phyloP scores from a whole-genome alignment of 2,113 vertebrate genomes.

The Phasianus colchicus region DNA sequence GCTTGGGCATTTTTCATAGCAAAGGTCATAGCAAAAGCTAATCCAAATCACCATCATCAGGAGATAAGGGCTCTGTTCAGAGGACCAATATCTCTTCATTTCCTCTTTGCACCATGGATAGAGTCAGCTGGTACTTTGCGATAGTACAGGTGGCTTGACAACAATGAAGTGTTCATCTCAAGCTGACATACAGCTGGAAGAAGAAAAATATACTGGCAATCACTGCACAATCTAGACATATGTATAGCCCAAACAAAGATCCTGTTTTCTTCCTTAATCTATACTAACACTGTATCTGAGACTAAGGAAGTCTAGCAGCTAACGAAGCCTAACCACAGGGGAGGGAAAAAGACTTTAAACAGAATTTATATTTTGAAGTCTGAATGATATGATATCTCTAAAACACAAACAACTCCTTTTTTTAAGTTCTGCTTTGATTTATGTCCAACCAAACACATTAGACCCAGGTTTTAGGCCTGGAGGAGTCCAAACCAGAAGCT shows the following conservation, averaged over 20 bases:
- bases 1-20: background rate
- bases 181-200: background rate
- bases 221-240: constrained; percentile 34
- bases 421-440: constrained; percentile 28
- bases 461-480: background rate
- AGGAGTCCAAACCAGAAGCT: constrained; percentile 1
- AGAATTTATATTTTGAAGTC: constrained; percentile 54
- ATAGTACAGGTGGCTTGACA: constrained; percentile 25
- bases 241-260: constrained; percentile 56
- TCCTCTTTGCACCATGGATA: constrained; percentile 19
- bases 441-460: constrained; percentile 7
- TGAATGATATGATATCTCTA: constrained; percentile 8
- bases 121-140: constrained; percentile 15
- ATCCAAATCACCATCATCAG: constrained; percentile 43
- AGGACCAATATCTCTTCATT: constrained; percentile 35
- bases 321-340: constrained; percentile 51
- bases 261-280: constrained; percentile 55
- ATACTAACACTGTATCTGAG: constrained; percentile 11
- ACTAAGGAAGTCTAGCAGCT: constrained; percentile 59
- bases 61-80: constrained; percentile 1
- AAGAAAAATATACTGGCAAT: constrained; percentile 57
- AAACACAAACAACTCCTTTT: constrained; percentile 17
- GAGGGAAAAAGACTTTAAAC: constrained; percentile 59
- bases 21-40: constrained; percentile 31
- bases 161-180: constrained; percentile 4